Conservation (phyloP, 2,113 vertebrate genomes). For the Athene noctua region DNA sequence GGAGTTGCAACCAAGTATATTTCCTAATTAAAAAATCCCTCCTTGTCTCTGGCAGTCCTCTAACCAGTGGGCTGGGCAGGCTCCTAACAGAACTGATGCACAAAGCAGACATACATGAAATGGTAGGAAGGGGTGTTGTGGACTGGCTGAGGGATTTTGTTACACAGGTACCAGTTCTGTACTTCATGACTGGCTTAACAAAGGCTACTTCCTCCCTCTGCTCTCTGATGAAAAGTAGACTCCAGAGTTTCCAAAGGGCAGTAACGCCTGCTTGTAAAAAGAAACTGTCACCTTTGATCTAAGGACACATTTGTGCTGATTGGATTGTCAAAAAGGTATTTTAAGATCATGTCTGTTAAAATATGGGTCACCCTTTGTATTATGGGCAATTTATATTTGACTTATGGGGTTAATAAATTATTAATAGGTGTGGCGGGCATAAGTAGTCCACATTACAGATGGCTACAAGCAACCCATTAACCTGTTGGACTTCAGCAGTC, state of each 20-base stretch:
- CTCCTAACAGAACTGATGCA: not conserved
- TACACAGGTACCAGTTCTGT: not conserved
- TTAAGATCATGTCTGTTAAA: not conserved
- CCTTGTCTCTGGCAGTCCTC: not conserved
- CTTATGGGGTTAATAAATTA: slow-evolving; percentile 15
- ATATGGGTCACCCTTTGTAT: not conserved
- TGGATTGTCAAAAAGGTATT: slow-evolving; percentile 17
- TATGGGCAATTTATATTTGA: not conserved
- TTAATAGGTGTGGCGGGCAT: not conserved
- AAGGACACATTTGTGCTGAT: not conserved
- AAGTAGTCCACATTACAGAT: not conserved
- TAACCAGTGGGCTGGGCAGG: not conserved
- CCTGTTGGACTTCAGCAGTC: not conserved
- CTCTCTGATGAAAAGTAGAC: not conserved
- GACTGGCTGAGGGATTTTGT: not conserved
- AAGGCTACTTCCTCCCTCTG: not conserved
- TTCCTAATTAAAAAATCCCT: slow-evolving; percentile 5
- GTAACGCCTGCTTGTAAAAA: not conserved
- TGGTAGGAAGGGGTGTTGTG: not conserved
- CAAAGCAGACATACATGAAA: not conserved
- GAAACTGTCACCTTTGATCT: not conserved
- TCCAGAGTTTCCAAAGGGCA: not conserved
- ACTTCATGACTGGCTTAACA: not conserved
- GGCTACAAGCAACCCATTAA: slow-evolving; percentile 15
- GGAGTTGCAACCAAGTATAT: not conserved